Evolutionary conservation across 2,888 invertebrate species (phyloP), one percentile per base, ranked within the genome.

Genomic region (Lasioglossum calceatum): DNA sequence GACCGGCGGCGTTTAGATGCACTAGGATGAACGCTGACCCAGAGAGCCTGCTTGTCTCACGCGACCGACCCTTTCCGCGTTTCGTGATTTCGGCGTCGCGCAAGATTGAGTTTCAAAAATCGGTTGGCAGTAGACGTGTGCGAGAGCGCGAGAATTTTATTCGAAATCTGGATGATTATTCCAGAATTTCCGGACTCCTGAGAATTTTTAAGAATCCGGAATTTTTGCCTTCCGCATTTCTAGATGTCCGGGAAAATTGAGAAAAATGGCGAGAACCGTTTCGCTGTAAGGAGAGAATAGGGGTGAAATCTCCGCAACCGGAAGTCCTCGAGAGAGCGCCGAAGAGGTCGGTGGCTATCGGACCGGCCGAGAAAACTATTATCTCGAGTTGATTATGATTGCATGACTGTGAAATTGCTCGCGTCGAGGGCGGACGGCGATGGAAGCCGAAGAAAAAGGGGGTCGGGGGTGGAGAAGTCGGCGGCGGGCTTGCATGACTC

Each of bases 331-430:
- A 54, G 42, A 7, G 72, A 44, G n/a, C 4, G 72, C 47, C 42
- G 58, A 75, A 12, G 84, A 58, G 76, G n/a, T 76, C 72, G 8
- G 61, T 50, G 50, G 79, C 71, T 72, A 85, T 42, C 72, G 50
- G 61, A 70, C 61, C 42, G 81, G 83, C 83, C 85, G 87, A 91
- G 92, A 90, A 92, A 93, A 93, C 92, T 92, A 93, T 93, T 92
- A 92, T 93, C 91, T 88, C 87, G 85, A 85, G 91, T 91, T 92
- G 93, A 94, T 94, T 94, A 93, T 93, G 94, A 94, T 94, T 94
- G 94, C 94, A 94, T 94, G 94, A 94, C 94, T 93, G 90, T 93
- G 92, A 93, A 94, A 93, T 93, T 93, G 92, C 91, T 91, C 89
- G 90, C 78, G 81, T 85, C 82, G 87, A 84, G 82, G 81, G 89